A percentile compares a stretch with the other conserved stretches of the same genome.
Evolutionary conservation across 2,113 vertebrate genomes (phyloP).

Genomic region (Uria lomvia): DNA sequence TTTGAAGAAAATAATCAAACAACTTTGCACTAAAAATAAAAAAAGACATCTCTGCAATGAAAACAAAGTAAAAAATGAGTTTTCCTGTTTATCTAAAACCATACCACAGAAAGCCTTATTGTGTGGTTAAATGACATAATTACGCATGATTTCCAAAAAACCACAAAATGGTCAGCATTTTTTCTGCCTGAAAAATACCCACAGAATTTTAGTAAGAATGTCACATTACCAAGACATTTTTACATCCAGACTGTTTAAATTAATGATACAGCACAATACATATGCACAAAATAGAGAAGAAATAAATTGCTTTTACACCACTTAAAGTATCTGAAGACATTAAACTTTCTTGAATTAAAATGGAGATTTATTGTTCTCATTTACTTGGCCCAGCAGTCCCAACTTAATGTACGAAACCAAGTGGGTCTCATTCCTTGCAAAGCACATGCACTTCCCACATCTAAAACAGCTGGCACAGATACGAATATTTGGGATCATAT

Average conservation of each 20-base stretch:
- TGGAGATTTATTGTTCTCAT: slow-evolving; percentile 19
- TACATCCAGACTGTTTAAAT: slow-evolving; percentile 60
- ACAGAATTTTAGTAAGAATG: slow-evolving; percentile 64
- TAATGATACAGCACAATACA: slow-evolving; percentile 21
- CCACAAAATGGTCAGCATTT: slow-evolving; percentile 72
- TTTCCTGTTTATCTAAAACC: slow-evolving; percentile 64
- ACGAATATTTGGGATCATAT: slow-evolving; percentile 18
- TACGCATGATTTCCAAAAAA: slow-evolving; percentile 67
- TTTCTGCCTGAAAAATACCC: slow-evolving; percentile 73
- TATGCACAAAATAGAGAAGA: neutral
- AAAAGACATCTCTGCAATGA: neutral
- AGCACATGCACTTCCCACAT: slow-evolving; percentile 47
- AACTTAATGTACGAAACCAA: slow-evolving; percentile 1
- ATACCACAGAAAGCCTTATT: slow-evolving; percentile 64
- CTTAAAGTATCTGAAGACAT: slow-evolving; percentile 12
- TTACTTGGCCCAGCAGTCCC: slow-evolving; percentile 4
- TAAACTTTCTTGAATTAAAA: slow-evolving; percentile 12
- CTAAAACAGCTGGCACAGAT: slow-evolving; percentile 54
- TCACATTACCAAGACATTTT: slow-evolving; percentile 39
- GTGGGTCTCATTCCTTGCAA: slow-evolving; percentile 42
- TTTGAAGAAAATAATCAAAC: slow-evolving; percentile 13
- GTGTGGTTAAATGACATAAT: slow-evolving; percentile 69
- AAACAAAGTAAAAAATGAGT: slow-evolving; percentile 45
- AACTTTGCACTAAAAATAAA: neutral
- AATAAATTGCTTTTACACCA: slow-evolving; percentile 27